Evolutionary conservation across 1,140 invertebrate species (phyloP).

Genomic region (Macrobrachium rosenbergii): DNA sequence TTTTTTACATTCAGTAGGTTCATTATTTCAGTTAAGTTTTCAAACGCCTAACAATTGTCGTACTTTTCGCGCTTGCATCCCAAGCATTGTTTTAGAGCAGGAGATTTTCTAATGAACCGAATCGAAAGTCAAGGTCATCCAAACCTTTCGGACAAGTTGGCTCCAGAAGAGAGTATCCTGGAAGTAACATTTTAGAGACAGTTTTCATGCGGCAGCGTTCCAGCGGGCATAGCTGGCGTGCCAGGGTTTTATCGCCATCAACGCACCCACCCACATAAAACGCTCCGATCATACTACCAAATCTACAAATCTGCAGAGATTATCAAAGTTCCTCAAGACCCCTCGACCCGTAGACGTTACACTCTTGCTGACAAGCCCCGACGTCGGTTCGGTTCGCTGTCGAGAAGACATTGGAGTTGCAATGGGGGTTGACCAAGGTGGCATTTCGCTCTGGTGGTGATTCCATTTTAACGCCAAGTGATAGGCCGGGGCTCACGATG

Average conservation of each 20-base stretch:
- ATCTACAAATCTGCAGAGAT: not conserved
- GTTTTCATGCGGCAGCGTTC: constrained; percentile 36
- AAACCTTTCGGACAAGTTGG: not conserved
- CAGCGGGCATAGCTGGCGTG: constrained; percentile 23
- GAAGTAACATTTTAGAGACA: constrained; percentile 39
- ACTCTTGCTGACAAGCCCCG: not conserved
- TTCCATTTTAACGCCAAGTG: constrained; percentile 40
- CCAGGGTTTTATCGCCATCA: constrained; percentile 34
- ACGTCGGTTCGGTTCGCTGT: not conserved
- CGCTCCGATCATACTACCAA: not conserved
- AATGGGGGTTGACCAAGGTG: not conserved
- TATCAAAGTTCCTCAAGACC: not conserved
- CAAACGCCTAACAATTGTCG: too few relatives aligned
- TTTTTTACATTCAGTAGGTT: too few relatives aligned
- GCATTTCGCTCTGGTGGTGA: constrained; percentile 29
- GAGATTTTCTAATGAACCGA: too few relatives aligned
- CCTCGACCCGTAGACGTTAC: not conserved
- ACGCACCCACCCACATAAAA: constrained; percentile 9
- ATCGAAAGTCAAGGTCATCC: not conserved
- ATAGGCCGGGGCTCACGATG: constrained; percentile 29
- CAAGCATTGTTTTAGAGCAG: too few relatives aligned
- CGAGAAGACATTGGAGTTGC: not conserved
- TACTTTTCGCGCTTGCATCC: too few relatives aligned
- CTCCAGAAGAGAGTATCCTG: constrained; percentile 27
- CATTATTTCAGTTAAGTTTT: too few relatives aligned